A percentile compares a stretch with the other conserved stretches of the same genome.
Evolutionary conservation across 2,888 invertebrate genomes (phyloP).

Genomic region (Zaprionus bogoriensis): DNA sequence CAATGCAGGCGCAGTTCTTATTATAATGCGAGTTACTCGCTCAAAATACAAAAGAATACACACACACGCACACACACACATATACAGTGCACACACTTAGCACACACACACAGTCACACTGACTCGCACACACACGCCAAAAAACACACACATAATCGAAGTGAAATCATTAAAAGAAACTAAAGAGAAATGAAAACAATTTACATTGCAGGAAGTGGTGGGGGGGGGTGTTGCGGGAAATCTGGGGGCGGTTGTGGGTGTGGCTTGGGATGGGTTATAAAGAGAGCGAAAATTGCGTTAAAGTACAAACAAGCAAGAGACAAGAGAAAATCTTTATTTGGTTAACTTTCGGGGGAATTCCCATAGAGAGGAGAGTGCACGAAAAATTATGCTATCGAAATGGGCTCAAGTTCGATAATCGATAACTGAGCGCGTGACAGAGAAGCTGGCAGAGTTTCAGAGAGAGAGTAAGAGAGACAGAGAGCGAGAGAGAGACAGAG

Average conservation of each 20-base stretch:
- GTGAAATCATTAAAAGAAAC: constrained; percentile 17
- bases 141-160: constrained; percentile 16
- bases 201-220: too few relatives aligned
- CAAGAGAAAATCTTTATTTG: not conserved
- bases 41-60: constrained; percentile 29
- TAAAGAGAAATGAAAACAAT: constrained; percentile 7
- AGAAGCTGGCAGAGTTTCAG: too few relatives aligned
- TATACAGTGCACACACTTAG: not conserved
- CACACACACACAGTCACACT: not conserved
- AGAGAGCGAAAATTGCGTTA: not conserved
- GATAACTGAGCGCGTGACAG: too few relatives aligned
- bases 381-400: not conserved
- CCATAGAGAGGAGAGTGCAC: not conserved
- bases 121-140: constrained; percentile 1
- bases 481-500: constrained; percentile 1
- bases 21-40: not conserved
- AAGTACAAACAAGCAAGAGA: constrained; percentile 1
- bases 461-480: not conserved
- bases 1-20: not conserved
- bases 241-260: not conserved
- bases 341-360: not conserved
- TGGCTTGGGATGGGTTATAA: not conserved
- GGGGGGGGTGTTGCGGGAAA: too few relatives aligned
- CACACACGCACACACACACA: constrained; percentile 5
- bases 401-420: not conserved